Evolutionary conservation across 2,797 vertebrate genomes (phyloP), one percentile per base, ranked within the genome.

Genomic region (Strix occidentalis): DNA sequence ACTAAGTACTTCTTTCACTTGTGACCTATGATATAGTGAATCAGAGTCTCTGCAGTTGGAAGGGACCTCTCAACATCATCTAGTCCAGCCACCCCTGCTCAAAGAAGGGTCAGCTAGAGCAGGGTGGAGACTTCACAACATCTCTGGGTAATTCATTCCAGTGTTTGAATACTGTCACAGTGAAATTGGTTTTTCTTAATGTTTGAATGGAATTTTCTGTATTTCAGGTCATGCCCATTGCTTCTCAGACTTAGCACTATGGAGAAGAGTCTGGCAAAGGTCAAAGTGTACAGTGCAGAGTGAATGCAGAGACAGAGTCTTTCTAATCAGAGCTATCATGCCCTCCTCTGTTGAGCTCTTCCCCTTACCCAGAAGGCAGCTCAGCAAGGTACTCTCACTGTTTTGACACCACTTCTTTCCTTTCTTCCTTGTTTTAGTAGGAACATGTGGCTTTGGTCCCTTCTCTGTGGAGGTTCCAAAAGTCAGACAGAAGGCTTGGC

Each of bases 301-400:
- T 84, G 45, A 5, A 1, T 24, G 25, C 39, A 60, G 35, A 84
- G n/a, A 33, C 5, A 79, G 39, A 56, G 11, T 39, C 43, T 51
- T 77, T 84, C 39, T 65, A 57, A 58, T 12, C 12, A 35, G 20
- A 20, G 17, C 11, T 66, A 8, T 46, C 0, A 0, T 29, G 13
- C 7, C 16, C 11, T 64, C 21, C 24, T 70, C 28, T 82, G 21
- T 39, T 87, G 46, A 56, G 12, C 35, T 75, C 35, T 87, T 75
- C 6, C 7, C 8, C 24, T 70, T 56, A 33, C 14, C 13, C 18
- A 64, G 31, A 87, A 46, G 48, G 8, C 7, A 80, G 15, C 17
- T 19, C 31, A 74, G n/a, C 5, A 60, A 74, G 13, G 15, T 13
- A 17, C 14, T 76, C 18, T 71, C 25, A 31, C 24, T 64, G 14